phyloP scores from a whole-genome alignment of 2,797 vertebrate genomes.

The Arctocebus calabarensis region DNA sequence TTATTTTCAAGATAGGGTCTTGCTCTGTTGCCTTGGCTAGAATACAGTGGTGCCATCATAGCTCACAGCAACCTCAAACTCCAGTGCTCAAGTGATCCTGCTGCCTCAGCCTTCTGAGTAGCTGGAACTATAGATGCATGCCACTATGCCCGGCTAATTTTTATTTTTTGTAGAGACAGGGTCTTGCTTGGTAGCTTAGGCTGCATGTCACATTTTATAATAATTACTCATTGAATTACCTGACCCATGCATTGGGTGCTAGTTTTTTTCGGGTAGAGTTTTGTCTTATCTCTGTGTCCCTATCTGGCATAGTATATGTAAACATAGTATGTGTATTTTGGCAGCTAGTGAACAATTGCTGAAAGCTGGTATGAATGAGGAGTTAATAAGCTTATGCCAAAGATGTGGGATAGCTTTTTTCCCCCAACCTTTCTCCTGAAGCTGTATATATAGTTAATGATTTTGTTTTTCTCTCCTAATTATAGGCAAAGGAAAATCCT shows the following conservation, averaged over 20 bases:
- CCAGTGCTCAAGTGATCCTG: not conserved
- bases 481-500: slow-evolving; percentile 91
- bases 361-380: not conserved
- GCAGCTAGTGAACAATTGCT: not conserved
- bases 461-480: slow-evolving; percentile 1
- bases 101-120: not conserved
- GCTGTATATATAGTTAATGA: not conserved
- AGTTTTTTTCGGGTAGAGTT: not conserved
- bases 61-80: not conserved
- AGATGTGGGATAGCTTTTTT: not conserved
- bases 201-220: not conserved
- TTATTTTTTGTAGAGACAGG: not conserved
- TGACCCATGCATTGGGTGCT: not conserved
- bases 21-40: not conserved
- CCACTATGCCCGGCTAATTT: not conserved
- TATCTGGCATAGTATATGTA: not conserved
- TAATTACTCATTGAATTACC: not conserved
- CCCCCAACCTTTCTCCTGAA: not conserved
- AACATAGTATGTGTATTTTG: not conserved
- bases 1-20: not conserved
- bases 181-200: not conserved
- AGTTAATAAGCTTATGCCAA: not conserved
- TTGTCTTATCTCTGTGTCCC: not conserved
- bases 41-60: not conserved
- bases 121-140: not conserved